Base-by-base conservation (phyloP, 2,797 vertebrate species). In the Tangara arthus region DNA sequence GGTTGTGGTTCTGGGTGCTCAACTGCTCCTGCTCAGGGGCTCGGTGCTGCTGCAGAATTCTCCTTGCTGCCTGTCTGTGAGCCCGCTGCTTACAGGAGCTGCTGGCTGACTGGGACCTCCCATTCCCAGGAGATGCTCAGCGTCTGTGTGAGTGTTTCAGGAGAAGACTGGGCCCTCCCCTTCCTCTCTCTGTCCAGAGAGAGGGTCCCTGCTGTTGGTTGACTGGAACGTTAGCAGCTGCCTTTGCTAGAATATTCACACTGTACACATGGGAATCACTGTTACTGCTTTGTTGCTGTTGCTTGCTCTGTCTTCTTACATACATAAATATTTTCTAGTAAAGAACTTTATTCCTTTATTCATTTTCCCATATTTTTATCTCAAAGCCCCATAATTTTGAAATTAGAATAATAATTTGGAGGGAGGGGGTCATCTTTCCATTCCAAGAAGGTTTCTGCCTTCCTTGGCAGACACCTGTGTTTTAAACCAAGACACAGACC, bases 221-320 rank as follows among this genome's bases (percentile, higher is more conserved):
- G 16, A 41, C 30, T 49, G 35, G 60, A 49, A 49, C 1, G 0
- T 30, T 1, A 1, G 32, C 6, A 2, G 26, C 50, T 42, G 35
- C 60, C 20, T 24, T 30, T 26, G 17, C 32, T 27, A 18, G 26
- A 26, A 65, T 26, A 35, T 9, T 11, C 3, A 3, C 30, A 34
- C 4, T 26, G 34, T 5, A 32, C 9, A 7, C 1, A 0, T 28
- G 32, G 20, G 14, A 56, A 49, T 24, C 41, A 26, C 34, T 34
- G 4, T 15, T 16, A 22, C 11, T n/a, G 9, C 3, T 55, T 28
- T 44, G 22, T 32, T 11, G 13, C 26, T 55, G 41, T 8, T 70
- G 22, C 47, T 49, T 41, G 30, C 30, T 41, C 35, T 35, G 11
- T 9, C 35, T 30, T 41, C 24, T 41, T 30, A 41, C 20, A 30